Evolutionary conservation across 2,113 vertebrate species (phyloP).

Genomic region (Heterotilapia buettikoferi): DNA sequence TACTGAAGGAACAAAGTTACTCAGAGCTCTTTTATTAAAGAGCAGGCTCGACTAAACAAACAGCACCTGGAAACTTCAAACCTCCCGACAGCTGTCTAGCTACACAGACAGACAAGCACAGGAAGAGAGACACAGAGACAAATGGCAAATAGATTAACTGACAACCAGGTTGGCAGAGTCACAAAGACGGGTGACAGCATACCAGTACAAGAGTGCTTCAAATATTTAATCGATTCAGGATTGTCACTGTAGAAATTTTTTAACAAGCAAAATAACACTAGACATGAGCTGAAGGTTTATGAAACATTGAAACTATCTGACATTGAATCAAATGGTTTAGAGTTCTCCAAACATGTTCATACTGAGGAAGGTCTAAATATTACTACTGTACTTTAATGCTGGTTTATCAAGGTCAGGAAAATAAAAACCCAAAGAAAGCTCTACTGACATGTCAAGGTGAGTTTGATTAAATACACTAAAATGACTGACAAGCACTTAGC

Average conservation of each 20-base stretch:
- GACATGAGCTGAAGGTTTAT: not conserved
- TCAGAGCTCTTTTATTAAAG: slow-evolving; percentile 32
- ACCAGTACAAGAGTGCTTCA: not conserved
- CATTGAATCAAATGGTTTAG: not conserved
- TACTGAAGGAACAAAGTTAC: slow-evolving; percentile 27
- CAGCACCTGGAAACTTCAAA: slow-evolving; percentile 60
- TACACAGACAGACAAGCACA: slow-evolving; percentile 3
- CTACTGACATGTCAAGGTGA: not conserved
- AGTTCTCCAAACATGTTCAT: not conserved
- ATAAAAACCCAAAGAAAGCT: not conserved
- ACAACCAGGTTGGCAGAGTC: slow-evolving; percentile 15
- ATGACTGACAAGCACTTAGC: not conserved
- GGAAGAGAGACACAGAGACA: slow-evolving; percentile 4
- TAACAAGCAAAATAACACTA: not conserved
- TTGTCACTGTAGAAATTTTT: not conserved
- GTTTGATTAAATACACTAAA: not conserved
- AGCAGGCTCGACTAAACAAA: slow-evolving; percentile 43
- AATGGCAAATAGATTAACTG: slow-evolving; percentile 38
- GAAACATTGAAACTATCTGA: not conserved
- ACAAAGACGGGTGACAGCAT: not conserved
- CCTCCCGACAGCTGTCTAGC: slow-evolving; percentile 41
- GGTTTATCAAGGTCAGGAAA: not conserved
- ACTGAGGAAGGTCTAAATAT: not conserved
- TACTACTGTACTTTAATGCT: not conserved
- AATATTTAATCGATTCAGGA: not conserved